Evolutionary conservation across 2,113 vertebrate genomes (phyloP).

Genomic region (Albula glossodonta): DNA sequence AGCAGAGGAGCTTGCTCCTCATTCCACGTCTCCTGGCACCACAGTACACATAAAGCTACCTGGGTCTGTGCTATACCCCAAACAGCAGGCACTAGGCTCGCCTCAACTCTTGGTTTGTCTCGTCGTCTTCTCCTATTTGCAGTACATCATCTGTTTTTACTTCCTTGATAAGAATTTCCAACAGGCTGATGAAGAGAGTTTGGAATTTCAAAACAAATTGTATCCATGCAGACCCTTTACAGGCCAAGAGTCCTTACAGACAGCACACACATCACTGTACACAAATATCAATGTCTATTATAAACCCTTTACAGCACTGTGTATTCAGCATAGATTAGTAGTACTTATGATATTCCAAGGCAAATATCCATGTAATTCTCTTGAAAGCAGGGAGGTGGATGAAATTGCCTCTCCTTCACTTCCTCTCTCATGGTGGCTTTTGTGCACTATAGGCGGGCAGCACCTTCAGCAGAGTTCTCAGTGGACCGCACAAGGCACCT

Average conservation of each 20-base stretch:
- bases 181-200: neutral
- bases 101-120: neutral
- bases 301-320: neutral
- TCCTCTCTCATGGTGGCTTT: neutral
- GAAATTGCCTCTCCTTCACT: neutral
- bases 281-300: no score
- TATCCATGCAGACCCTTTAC: neutral
- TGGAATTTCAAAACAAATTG: neutral
- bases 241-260: neutral
- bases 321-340: neutral
- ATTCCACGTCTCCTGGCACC: neutral
- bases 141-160: neutral
- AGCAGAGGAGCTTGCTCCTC: no score
- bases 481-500: conserved; percentile 88
- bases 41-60: neutral
- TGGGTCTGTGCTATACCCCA: neutral
- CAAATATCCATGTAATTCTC: neutral
- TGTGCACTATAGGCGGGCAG: conserved; percentile 77
- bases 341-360: neutral
- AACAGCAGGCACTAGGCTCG: neutral
- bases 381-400: neutral
- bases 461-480: conserved; percentile 94
- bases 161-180: neutral
- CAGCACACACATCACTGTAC: neutral
- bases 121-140: neutral